Evolutionary conservation across 2,888 invertebrate genomes (phyloP).

Genomic region (Plagodis dolabraria): DNA sequence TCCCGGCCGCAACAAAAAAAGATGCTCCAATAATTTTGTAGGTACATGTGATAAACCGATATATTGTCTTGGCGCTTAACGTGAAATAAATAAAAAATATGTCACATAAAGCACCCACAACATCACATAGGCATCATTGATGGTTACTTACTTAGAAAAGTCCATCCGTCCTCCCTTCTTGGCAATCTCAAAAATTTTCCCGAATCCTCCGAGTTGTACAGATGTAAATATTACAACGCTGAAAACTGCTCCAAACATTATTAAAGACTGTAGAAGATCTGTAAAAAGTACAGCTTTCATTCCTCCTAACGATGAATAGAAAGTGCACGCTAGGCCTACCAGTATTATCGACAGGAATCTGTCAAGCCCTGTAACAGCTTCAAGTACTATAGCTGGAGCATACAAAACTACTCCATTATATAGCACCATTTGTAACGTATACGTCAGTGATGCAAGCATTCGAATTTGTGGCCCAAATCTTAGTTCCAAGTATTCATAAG

Average conservation of each 20-base stretch:
- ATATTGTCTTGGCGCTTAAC: too few relatives aligned
- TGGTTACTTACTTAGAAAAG: constrained; percentile 85
- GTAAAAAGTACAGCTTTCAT: constrained; percentile 96
- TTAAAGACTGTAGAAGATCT: constrained; percentile 92
- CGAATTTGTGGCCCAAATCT: constrained; percentile 92
- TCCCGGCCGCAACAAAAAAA: too few relatives aligned
- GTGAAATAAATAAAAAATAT: too few relatives aligned
- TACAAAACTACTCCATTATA: constrained; percentile 96
- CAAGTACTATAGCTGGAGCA: constrained; percentile 95
- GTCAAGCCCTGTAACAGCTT: constrained; percentile 92
- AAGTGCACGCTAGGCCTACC: constrained; percentile 91
- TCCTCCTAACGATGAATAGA: constrained; percentile 94
- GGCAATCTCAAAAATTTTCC: constrained; percentile 89
- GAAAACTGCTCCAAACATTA: constrained; percentile 94
- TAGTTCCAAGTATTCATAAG: constrained; percentile 96
- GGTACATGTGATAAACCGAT: too few relatives aligned
- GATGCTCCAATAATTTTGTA: too few relatives aligned
- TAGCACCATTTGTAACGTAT: constrained; percentile 94
- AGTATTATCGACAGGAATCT: constrained; percentile 89
- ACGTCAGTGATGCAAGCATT: constrained; percentile 91
- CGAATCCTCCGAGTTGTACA: constrained; percentile 88
- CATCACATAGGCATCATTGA: not conserved
- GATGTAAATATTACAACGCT: constrained; percentile 90
- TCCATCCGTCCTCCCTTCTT: constrained; percentile 88
- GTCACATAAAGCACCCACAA: not conserved